phyloP scores from a whole-genome alignment of 2,797 vertebrate species.

The Paratrypauchen microcephalus region DNA sequence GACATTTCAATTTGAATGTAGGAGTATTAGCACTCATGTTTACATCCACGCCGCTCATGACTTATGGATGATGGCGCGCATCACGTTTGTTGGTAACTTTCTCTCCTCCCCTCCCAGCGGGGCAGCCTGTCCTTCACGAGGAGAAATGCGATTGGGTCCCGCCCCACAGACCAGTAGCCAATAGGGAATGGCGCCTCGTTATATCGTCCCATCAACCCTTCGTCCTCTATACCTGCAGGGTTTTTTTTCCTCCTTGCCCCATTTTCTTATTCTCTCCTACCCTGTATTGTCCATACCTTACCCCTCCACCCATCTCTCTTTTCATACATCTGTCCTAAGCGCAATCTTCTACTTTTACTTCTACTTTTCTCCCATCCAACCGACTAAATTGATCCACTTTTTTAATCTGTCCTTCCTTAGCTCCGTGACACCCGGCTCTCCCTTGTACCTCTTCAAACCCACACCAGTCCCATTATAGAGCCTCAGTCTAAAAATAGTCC shows the following conservation, averaged over 20 bases:
- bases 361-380: constrained; percentile 11
- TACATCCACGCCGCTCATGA: constrained; percentile 31
- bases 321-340: constrained; percentile 8
- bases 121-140: constrained; percentile 17
- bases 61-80: constrained; percentile 30
- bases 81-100: constrained; percentile 4
- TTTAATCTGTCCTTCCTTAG: constrained; percentile 32
- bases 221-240: constrained; percentile 25
- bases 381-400: constrained; percentile 20
- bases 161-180: constrained; percentile 29
- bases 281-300: constrained; percentile 11
- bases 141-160: constrained; percentile 36
- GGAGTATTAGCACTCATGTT: constrained; percentile 5
- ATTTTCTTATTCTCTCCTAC: constrained; percentile 6
- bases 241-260: not conserved
- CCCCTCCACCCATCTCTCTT: not conserved
- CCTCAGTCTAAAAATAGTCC: constrained; percentile 63
- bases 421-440: constrained; percentile 14
- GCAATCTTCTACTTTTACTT: constrained; percentile 6
- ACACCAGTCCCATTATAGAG: constrained; percentile 46
- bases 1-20: not conserved
- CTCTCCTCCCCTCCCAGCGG: not conserved
- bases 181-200: constrained; percentile 34
- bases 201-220: constrained; percentile 39
- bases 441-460: constrained; percentile 3